A percentile compares a stretch with the other conserved stretches of the same genome.
Conservation (phyloP, 2,113 vertebrate species). For the Equus quagga region DNA sequence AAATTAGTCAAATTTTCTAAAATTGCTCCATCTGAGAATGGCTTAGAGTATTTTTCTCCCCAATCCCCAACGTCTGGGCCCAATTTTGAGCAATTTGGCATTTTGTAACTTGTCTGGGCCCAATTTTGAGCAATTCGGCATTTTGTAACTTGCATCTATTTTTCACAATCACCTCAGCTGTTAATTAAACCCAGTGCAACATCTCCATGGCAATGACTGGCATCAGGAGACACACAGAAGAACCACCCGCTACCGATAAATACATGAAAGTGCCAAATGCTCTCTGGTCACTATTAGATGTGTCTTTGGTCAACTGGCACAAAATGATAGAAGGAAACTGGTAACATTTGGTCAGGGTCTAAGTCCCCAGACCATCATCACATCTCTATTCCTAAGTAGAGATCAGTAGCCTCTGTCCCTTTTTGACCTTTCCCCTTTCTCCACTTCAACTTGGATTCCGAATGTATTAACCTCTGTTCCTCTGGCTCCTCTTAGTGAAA, state of each 20-base stretch:
- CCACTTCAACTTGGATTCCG: neutral
- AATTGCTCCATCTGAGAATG: neutral
- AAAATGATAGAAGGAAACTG: neutral
- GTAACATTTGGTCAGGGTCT: neutral
- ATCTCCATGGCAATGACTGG: slow-evolving; percentile 54
- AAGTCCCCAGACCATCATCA: neutral
- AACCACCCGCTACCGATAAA: neutral
- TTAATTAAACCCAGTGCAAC: slow-evolving; percentile 78
- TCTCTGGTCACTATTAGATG: neutral
- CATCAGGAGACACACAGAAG: slow-evolving; percentile 59
- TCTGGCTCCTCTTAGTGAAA: neutral
- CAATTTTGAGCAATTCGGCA: neutral
- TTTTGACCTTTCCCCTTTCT: neutral
- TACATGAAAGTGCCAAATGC: neutral
- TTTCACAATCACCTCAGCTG: slow-evolving; percentile 38
- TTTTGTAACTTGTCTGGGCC: slow-evolving; percentile 14
- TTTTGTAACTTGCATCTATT: slow-evolving; percentile 55
- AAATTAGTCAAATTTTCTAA: slow-evolving; percentile 27
- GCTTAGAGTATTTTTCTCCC: neutral
- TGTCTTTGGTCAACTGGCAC: neutral
- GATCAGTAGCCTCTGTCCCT: neutral
- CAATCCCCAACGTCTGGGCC: neutral
- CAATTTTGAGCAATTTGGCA: slow-evolving; percentile 48
- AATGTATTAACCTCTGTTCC: neutral
- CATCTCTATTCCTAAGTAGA: neutral